Base-by-base conservation (phyloP, 2,113 vertebrate genomes). In the Hippoglossus stenolepis region DNA sequence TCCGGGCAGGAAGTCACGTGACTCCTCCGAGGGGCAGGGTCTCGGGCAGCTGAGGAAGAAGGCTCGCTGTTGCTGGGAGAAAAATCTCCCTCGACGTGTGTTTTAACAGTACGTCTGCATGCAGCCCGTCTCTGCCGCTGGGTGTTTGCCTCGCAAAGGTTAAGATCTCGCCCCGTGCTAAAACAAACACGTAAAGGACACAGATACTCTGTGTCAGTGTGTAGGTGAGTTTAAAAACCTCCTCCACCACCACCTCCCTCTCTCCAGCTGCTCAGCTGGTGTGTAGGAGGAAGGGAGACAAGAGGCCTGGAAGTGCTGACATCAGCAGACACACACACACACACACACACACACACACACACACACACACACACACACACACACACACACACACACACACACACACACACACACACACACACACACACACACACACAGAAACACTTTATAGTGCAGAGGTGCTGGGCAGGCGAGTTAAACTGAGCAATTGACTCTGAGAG, bases 1-100 rank as follows among this genome's bases (percentile, higher is more conserved):
- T 88, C 77, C 85, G 83, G 86, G 80, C 90, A 91, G 92, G 92
- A 93, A 93, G 84, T 91, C 91, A 89, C 63, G 87, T 93, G 90
- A 83, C 69, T 86, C 74, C 78, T 78, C 62, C 28, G 61, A 81
- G 69, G 81, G 82, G 76, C 35, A 28, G 79, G 75, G 78, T 68
- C 49, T 23, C 13, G 21, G 65, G 72, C 66, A 63, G 35, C 82
- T 79, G 49, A 83, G 75, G 57, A 66, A 77, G 67, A 72, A 70
- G 73, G 47, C 66, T 80, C 24, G 3, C 79, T 90, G 90, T 87
- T 88, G 80, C 89, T 73, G 77, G 88, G 84, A 76, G 72, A 75
- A 76, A 86, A 80, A 12, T 70, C 70, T 40, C 56, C 54, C 14
- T 60, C 2, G 51, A 21, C 20, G 59, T 71, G 61, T 56, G 64